Base-by-base conservation (phyloP, 2,888 invertebrate species). In the Pterostichus niger region DNA sequence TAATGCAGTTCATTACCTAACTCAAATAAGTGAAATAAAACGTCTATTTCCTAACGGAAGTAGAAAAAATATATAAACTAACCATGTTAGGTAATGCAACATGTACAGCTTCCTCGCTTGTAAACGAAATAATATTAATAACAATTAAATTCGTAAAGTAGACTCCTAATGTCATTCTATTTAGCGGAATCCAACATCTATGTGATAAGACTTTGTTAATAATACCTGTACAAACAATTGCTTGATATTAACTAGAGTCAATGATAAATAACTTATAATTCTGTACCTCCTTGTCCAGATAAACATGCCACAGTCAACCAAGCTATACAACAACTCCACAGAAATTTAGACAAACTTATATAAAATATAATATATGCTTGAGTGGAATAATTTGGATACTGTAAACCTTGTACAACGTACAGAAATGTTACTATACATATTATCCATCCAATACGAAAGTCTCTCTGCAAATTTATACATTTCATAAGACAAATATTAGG, bases 131-230 rank as follows among this genome's bases (percentile, higher is more conserved):
- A 11, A 24, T 24, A 59, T 31, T 59, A 31, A 59, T 59, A 31
- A 59, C 11, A 59, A 59, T 59, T 11, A 31, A 31, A 59, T 59
- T 24, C 31, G 59, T 59, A 31, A 59, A 33, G 31, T 59, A 31
- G 31, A 59, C 11, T 31, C 59, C 59, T 11, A 59, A 59, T 31
- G 59, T 31, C 10, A n/a, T 9, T 59, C n/a, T 59, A n/a, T 11
- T 31, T 31, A 59, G 31, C 59, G 59, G 59, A 5, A 59, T 59
- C 59, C 33, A 59, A 31, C 59, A 59, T 59, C 31, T 59, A 59
- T 24, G n/a, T n/a, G n/a, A n/a, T n/a, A n/a, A n/a, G n/a, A n/a
- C n/a, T 59, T 59, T 59, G 31, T 59, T 59, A n/a, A 59, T 24
- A 24, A 59, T 24, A 59, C 59, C 59, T 59, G 24, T 24, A 24